Evolutionary conservation across 2,113 vertebrate species (phyloP), one percentile per base, ranked within the genome.

Genomic region (Hyla sarda): DNA sequence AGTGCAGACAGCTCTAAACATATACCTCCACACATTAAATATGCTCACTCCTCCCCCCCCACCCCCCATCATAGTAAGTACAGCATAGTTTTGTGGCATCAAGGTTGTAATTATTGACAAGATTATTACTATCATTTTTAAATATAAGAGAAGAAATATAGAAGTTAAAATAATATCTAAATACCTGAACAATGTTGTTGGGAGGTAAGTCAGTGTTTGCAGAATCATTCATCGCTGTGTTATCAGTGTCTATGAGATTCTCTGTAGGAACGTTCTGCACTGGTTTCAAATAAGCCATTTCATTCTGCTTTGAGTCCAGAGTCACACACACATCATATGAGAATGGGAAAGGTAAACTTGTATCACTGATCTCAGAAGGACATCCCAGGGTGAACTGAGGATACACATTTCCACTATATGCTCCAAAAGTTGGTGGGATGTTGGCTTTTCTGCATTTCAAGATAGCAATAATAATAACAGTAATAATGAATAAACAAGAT

Each of bases 391-490:
- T 71, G 67, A 71, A 71, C 67, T 71, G 67, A 71, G 67, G 67
- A 41, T 71, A 71, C 67, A 71, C 34, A 37, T 71, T 90, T 89
- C 0, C 89, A 90, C 3, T 92, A 91, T 94, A 95, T 95, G 32
- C 88, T 91, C 91, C 92, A 91, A 74, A 95, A 11, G 45, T 50
- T 16, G 67, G 14, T 56, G 48, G 25, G 14, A 30, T 37, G 48
- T 8, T 41, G n/a, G 11, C 8, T 34, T 83, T 83, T 23, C 45
- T 50, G 32, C 67, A 83, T 69, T 83, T 91, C 86, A 16, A 56
- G 52, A 83, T 52, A 17, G 72, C 23, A 8, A 17, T 17, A 7
- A 88, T 69, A 47, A 62, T 87, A 21, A 88, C 32, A 16, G 56
- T 25, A 1, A 90, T 21, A 12, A 91, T 56, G 17, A 88, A 88